phyloP scores from a whole-genome alignment of 1,140 invertebrate species.

The Psix sp. region DNA sequence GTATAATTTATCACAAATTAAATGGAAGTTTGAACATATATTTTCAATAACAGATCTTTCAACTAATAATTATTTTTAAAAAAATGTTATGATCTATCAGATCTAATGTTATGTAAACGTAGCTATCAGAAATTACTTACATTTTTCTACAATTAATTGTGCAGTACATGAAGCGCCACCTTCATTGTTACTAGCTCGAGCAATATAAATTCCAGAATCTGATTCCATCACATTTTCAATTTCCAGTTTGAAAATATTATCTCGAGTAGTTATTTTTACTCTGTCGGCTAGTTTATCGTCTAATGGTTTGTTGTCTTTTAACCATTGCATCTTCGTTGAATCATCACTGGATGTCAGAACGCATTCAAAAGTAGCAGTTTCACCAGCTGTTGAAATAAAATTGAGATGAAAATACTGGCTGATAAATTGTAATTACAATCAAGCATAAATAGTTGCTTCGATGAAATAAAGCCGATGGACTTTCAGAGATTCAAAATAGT shows the following conservation, averaged over 20 bases:
- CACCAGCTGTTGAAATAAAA: slow-evolving; percentile 82
- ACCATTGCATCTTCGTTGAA: slow-evolving; percentile 84
- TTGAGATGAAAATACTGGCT: slow-evolving; percentile 63
- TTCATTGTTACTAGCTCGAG: slow-evolving; percentile 88
- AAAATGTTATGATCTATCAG: no score
- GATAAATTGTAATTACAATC: slow-evolving; percentile 14
- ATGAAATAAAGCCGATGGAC: slow-evolving; percentile 83
- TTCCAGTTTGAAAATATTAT: slow-evolving; percentile 82
- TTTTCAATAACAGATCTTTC: no score
- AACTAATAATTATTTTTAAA: no score
- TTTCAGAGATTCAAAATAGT: slow-evolving; percentile 16
- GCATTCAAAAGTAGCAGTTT: slow-evolving; percentile 90
- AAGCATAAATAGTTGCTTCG: slow-evolving; percentile 81
- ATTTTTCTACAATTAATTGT: slow-evolving; percentile 88
- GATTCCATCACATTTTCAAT: slow-evolving; percentile 88
- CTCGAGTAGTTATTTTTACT: slow-evolving; percentile 80
- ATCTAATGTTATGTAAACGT: no score
- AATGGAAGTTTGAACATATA: no score
- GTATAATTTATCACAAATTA: no score
- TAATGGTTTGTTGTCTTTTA: slow-evolving; percentile 92
- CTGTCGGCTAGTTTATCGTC: slow-evolving; percentile 86
- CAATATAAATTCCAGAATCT: slow-evolving; percentile 94
- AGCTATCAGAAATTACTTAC: slow-evolving; percentile 78
- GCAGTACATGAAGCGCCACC: slow-evolving; percentile 90
- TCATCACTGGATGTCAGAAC: slow-evolving; percentile 77